Base-by-base conservation (phyloP, 2,113 vertebrate genomes). In the Actenoides lindsayi region DNA sequence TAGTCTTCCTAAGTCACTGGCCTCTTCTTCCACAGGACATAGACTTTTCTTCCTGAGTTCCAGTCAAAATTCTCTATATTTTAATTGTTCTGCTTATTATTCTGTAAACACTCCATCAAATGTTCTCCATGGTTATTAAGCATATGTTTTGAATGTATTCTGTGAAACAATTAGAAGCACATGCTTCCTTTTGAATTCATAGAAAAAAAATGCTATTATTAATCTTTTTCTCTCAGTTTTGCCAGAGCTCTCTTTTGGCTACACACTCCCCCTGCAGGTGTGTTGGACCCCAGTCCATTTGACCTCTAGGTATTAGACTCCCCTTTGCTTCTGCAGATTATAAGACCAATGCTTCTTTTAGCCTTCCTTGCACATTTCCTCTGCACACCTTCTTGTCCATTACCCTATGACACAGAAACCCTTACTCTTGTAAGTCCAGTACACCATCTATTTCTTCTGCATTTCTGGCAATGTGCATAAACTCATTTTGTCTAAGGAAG, bases 1-100 rank as follows among this genome's bases (percentile, higher is more conserved):
- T 28, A 53, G 51, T 53, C 51, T 53, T 53, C 51, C 51, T 53
- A 25, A 53, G 51, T 53, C 13, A 27, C 25, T 27, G 28, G 27
- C 51, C 27, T 15, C 51, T 53, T 53, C 14, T 53, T 53, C 51
- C 51, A 53, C 25, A 53, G 51, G 51, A 13, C 51, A 53, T 16
- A 53, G 51, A 53, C 51, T 51, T 53, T 53, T 53, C 51, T 28
- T 16, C 13, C 27, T 53, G 51, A 53, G 51, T 53, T 53, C 51
- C 15, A 53, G 51, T 27, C 51, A 53, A 53, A 53, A 15, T 15
- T 28, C 51, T 53, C 25, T 53, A 3, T 28, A 30, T 89, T 84
- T 87, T 89, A 82, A 86, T 86, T 89, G 46, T 64, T 94, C 83
- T 91, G 79, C 51, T 68, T 84, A 84, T 95, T 95, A 60, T 87